Percentiles rank a stretch among this genome's conserved stretches.
Conservation (phyloP, 1,140 invertebrate species). For the Cryptotermes secundus region DNA sequence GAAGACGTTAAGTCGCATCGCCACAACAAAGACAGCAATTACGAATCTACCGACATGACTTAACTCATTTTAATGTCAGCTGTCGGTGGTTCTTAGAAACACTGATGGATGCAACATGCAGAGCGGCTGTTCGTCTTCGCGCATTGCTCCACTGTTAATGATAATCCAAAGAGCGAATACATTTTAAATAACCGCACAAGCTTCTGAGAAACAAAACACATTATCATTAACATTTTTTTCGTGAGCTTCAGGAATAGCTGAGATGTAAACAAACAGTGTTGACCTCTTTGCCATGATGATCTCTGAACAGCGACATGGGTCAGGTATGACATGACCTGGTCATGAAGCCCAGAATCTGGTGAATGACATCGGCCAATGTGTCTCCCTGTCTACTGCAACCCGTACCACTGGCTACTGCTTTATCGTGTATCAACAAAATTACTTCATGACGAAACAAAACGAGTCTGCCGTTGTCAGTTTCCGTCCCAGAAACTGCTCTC, state of each 20-base stretch:
- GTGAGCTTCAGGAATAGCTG: background rate
- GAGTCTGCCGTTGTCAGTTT: too few relatives aligned
- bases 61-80: background rate
- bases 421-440: too few relatives aligned
- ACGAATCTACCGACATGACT: background rate
- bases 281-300: background rate
- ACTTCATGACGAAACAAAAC: too few relatives aligned
- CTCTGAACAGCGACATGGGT: background rate
- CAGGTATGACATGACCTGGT: too few relatives aligned
- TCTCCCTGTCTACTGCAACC: background rate
- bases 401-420: too few relatives aligned
- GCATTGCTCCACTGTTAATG: background rate
- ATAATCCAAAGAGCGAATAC: background rate
- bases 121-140: background rate
- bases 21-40: background rate
- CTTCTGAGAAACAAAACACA: slow-evolving; percentile 2
- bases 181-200: background rate
- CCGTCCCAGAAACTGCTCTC: too few relatives aligned
- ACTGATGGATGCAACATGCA: background rate
- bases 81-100: background rate
- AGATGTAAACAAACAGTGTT: background rate
- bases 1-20: background rate
- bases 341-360: background rate
- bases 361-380: background rate
- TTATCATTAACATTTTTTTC: background rate